Evolutionary conservation across 1,140 invertebrate species (phyloP).

Genomic region (Coenobita brevimanus): DNA sequence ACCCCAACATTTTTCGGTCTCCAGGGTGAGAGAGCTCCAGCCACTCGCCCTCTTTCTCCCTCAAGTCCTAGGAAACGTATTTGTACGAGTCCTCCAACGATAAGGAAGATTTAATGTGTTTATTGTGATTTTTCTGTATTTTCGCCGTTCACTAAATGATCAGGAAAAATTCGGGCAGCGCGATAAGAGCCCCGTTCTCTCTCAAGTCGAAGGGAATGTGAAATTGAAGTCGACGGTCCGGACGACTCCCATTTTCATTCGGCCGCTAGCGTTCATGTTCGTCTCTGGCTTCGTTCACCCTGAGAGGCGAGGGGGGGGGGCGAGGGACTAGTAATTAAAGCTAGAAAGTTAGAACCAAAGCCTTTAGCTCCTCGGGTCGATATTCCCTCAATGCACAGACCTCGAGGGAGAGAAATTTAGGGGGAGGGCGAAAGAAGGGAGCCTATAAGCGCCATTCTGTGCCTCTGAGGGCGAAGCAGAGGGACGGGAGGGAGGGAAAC

Average conservation of each 20-base stretch:
- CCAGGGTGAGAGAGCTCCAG: not conserved
- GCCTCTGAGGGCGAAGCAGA: no score
- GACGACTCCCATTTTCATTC: constrained; percentile 62
- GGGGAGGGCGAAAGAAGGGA: no score
- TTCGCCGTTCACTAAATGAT: constrained; percentile 66
- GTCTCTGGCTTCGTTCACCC: constrained; percentile 60
- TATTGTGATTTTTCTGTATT: constrained; percentile 67
- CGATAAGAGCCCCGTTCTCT: constrained; percentile 66
- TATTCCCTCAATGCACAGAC: constrained; percentile 16
- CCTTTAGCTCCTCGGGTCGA: constrained; percentile 33
- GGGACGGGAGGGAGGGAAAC: constrained; percentile 52
- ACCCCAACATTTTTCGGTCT: constrained; percentile 41
- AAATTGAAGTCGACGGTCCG: constrained; percentile 65
- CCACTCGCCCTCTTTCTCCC: constrained; percentile 26
- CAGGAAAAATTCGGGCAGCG: constrained; percentile 65
- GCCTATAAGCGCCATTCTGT: no score
- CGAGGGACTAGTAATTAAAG: constrained; percentile 66
- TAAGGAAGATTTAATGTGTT: constrained; percentile 66
- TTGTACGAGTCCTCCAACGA: constrained; percentile 67
- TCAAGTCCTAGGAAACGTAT: constrained; percentile 63
- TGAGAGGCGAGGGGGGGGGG: constrained; percentile 15
- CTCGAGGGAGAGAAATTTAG: no score
- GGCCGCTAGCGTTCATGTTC: constrained; percentile 52
- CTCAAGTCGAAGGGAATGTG: constrained; percentile 67
- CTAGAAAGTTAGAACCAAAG: constrained; percentile 52